Evolutionary conservation across 2,113 vertebrate genomes (phyloP), one percentile per base, ranked within the genome.

Genomic region (Chlamydotis undulata): DNA sequence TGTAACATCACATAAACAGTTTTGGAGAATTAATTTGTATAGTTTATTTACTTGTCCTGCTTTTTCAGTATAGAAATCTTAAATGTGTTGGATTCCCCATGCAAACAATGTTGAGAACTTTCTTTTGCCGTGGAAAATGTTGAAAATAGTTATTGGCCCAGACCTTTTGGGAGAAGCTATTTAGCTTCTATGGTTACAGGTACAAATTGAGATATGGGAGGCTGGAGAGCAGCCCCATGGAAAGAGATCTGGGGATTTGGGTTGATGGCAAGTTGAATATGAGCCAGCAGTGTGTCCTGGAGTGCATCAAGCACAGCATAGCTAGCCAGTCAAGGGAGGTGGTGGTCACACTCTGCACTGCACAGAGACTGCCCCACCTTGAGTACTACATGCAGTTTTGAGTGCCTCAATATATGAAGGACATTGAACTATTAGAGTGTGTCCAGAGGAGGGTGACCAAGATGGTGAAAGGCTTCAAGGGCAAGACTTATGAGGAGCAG

Each of bases 291-390:
- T 31, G 50, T 31, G 14, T 31, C 28, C 25, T 17, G 50, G 50
- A 10, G 8, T 39, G 26, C 28, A 23, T 53, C 29, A 33, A 41
- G 16, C 16, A 33, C 33, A 60, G 73, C 55, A 35, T 8, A 12
- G 41, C 41, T 9, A 49, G 33, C 55, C 2, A 0, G 25, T 22
- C 2, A 14, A 28, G 52, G 52, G 12, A 60, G 19, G 43, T 17
- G 43, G 31, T n/a, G 59, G 39, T 22, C 19, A 73, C 1, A 3
- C 60, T 52, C 28, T 52, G 6, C 52, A 14, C 52, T 8, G 7
- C 47, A 1, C 35, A 56, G 35, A 7, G 8, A 7, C 0, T 0
- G 60, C 28, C 24, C 19, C 57, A 13, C 19, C 35, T 35, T 1
- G 0, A 17, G 29, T 67, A 7, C 25, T 78, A 9, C 2, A 35